Percentiles rank a stretch among this genome's conserved stretches.
These are phyloP conservation scores for Macaca fascicularis DNA, from an alignment of 2,113 vertebrate species.

Conservation along the genomic window DNA sequence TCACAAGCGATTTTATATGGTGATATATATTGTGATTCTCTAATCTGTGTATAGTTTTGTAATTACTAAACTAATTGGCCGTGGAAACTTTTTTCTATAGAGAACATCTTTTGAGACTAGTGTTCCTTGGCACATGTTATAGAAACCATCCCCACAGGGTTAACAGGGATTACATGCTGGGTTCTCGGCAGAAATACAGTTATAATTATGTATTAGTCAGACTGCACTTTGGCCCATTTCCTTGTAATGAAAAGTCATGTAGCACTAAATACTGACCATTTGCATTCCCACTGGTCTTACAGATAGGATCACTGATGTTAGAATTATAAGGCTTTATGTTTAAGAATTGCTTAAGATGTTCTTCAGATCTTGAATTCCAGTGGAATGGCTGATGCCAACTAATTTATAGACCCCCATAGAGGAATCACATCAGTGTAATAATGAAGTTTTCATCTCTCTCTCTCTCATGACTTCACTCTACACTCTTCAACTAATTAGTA, in stretches of 20 bases:
- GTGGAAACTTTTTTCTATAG: neutral
- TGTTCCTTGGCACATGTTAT: neutral
- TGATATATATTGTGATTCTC: neutral
- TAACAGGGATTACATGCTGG: neutral
- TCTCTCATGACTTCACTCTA: neutral
- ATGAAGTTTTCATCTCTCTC: neutral
- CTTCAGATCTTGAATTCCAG: neutral
- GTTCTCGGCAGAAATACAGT: neutral
- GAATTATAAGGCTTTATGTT: neutral
- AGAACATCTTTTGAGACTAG: neutral
- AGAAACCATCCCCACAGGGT: neutral
- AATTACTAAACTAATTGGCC: neutral
- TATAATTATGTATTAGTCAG: neutral
- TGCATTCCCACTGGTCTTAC: neutral
- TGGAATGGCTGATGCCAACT: neutral
- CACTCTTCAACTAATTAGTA: neutral
- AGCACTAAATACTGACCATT: neutral
- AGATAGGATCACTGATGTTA: neutral
- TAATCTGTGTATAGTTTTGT: neutral
- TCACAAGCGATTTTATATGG: neutral
- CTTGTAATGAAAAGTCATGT: neutral
- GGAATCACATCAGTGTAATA: neutral
- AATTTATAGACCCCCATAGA: neutral
- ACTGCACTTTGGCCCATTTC: neutral
- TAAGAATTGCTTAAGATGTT: neutral